Evolutionary conservation across 2,113 vertebrate genomes (phyloP), one percentile per base, ranked within the genome.

Genomic region (Xiphias gladius): DNA sequence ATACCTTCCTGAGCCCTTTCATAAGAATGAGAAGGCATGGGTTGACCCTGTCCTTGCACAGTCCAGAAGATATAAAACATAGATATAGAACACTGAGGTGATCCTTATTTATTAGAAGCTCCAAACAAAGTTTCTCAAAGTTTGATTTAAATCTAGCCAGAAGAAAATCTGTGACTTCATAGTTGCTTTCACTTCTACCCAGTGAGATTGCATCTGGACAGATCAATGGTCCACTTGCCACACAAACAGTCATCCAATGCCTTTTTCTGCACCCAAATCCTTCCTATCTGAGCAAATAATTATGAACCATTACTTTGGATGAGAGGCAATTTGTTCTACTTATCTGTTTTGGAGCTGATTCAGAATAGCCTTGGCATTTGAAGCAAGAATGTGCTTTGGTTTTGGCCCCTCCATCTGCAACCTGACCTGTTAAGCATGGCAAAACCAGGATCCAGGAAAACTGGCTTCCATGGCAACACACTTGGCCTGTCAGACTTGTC

Each of bases 291-390:
- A 84, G 73, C 76, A 81, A 92, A 90, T 92, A 85, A 93, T 94
- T 93, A 92, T 85, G 86, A 88, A 65, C 67, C 70, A 91, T 91
- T 90, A 88, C 79, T 83, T 83, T 76, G 72, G 85, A 82, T 75
- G 63, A 87, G 67, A 90, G 87, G 84, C 83, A 87, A 93, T 94
- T 92, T 92, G 72, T 88, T 76, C 74, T 88, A 83, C 84, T 85
- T 90, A 77, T 73, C 80, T 65, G 52, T 86, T 89, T 84, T 77
- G 52, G 57, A 79, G 64, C 79, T 65, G 58, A 54, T 66, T 71
- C 65, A 69, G 76, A 88, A 64, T 79, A 59, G 57, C 28, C 65
- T 52, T 81, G 58, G 74, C 73, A 83, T 86, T 85, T 89, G 63
- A 88, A 50, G 48, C 52, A 73, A 73, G 75, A 63, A 35, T 28